phyloP scores from a whole-genome alignment of 2,888 invertebrate species.

The Mylabris sibirica region DNA sequence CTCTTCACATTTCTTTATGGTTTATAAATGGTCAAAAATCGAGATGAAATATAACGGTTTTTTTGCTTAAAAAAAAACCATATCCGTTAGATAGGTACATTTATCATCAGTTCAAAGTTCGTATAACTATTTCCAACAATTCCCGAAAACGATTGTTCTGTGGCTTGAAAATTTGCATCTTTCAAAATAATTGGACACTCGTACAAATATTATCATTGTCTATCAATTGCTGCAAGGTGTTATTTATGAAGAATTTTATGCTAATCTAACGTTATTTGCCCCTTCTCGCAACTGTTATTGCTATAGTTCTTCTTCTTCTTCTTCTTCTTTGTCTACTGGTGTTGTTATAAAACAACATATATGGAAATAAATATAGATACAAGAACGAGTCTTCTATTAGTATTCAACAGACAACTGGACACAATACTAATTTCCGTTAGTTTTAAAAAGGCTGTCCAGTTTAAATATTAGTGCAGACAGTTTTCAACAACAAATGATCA shows the following conservation, averaged over 20 bases:
- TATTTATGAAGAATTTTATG: background rate
- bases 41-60: background rate
- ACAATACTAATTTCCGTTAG: conserved; percentile 54
- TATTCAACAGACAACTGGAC: conserved; percentile 37
- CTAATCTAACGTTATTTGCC: conserved; percentile 50
- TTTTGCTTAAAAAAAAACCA: background rate
- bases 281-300: conserved; percentile 47
- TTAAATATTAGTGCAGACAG: conserved; percentile 52
- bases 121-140: too few species aligned
- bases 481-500: conserved; percentile 49
- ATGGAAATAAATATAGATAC: conserved; percentile 50
- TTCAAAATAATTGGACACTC: background rate
- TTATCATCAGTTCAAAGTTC: background rate
- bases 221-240: background rate
- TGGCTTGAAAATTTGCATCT: background rate
- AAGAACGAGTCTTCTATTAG: conserved; percentile 34
- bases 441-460: conserved; percentile 56
- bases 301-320: too few species aligned
- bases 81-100: background rate
- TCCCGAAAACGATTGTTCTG: too few species aligned
- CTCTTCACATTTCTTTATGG: background rate
- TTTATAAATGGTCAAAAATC: background rate
- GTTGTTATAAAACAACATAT: conserved; percentile 10
- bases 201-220: background rate
- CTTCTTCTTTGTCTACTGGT: background rate